These are phyloP conservation scores for Ischnus inquisitorius DNA, from an alignment of 2,888 invertebrate genomes.

Conservation along the genomic window DNA sequence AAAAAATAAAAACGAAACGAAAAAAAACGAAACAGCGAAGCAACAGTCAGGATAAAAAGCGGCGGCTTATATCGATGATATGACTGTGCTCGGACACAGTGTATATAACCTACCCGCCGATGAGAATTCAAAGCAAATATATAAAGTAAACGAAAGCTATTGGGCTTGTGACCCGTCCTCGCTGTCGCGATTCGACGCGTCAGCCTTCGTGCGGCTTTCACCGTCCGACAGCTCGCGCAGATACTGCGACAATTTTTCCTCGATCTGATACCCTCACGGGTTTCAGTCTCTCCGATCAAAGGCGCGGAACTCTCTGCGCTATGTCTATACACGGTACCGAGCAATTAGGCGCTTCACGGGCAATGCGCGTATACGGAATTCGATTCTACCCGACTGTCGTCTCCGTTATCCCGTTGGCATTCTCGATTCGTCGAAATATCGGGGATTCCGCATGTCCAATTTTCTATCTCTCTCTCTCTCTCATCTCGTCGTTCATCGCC, in stretches of 20 bases:
- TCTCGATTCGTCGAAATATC: constrained; percentile 70
- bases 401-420: constrained; percentile 3
- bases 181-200: constrained; percentile 55
- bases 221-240: constrained; percentile 44
- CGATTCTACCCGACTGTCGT: constrained; percentile 23
- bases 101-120: background rate
- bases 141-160: constrained; percentile 33
- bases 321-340: constrained; percentile 22
- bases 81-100: constrained; percentile 55
- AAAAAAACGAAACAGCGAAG: constrained; percentile 6
- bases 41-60: constrained; percentile 8
- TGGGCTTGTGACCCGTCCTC: constrained; percentile 3
- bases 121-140: constrained; percentile 62
- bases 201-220: constrained; percentile 37
- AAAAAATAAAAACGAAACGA: background rate
- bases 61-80: constrained; percentile 65
- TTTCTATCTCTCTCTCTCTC: background rate
- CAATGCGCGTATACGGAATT: constrained; percentile 37
- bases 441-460: constrained; percentile 70
- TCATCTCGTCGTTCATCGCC: background rate
- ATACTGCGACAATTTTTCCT: constrained; percentile 38
- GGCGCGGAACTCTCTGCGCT: background rate
- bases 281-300: constrained; percentile 21
- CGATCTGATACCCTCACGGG: constrained; percentile 19
- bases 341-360: constrained; percentile 47